A percentile compares a stretch with the other conserved stretches of the same genome.
Evolutionary conservation across 1,140 invertebrate species (phyloP).

Genomic region (Mercenaria mercenaria): DNA sequence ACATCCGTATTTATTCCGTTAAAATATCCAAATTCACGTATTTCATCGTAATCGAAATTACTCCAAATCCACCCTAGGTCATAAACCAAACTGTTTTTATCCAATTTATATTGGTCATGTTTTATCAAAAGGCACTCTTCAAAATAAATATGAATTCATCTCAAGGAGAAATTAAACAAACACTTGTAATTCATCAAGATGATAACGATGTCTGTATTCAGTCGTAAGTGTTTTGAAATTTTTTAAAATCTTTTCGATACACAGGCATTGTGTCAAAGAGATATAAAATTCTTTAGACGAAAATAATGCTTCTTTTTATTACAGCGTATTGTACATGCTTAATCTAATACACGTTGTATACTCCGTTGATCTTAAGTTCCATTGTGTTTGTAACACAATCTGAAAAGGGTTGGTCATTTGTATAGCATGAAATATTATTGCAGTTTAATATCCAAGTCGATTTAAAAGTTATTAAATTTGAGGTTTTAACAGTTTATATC

Average conservation of each 20-base stretch:
- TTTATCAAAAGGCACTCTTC: conserved; percentile 19
- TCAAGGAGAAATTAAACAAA: neutral
- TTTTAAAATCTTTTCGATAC: neutral
- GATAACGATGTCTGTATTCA: neutral
- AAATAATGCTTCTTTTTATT: neutral
- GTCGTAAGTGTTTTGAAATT: neutral
- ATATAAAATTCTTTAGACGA: neutral
- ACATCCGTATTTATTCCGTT: neutral
- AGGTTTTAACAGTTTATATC: neutral
- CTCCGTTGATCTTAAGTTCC: conserved; percentile 5
- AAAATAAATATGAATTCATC: conserved; percentile 30
- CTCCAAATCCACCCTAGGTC: neutral
- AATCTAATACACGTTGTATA: neutral
- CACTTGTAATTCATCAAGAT: conserved; percentile 4
- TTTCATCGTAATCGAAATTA: neutral
- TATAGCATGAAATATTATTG: neutral
- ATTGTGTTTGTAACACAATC: conserved; percentile 7
- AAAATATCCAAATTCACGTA: too few relatives aligned
- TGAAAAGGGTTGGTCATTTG: conserved; percentile 12
- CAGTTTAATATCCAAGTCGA: neutral
- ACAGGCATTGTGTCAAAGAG: neutral
- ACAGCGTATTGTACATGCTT: neutral
- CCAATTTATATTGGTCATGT: neutral
- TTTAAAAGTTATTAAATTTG: neutral
- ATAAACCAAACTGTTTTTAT: neutral